phyloP scores from a whole-genome alignment of 2,888 invertebrate species.

The Andrena dorsata region DNA sequence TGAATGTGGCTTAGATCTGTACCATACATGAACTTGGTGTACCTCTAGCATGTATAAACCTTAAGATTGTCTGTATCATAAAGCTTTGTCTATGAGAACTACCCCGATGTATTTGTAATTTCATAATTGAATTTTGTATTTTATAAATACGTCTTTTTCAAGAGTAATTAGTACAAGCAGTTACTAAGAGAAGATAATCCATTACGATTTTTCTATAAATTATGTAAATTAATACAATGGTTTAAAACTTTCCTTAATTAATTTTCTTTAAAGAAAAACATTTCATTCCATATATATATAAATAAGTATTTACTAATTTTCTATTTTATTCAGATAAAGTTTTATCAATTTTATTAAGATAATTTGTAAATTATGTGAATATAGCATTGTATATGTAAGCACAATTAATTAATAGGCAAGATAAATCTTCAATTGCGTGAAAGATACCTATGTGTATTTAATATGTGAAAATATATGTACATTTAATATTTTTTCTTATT shows the following conservation, averaged over 20 bases:
- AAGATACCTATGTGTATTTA: neutral
- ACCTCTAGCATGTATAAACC: slow-evolving; percentile 18
- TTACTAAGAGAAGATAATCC: neutral
- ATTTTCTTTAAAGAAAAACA: neutral
- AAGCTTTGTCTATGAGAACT: neutral
- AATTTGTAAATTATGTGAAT: neutral
- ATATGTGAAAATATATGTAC: neutral
- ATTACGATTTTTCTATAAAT: neutral
- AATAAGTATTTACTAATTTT: slow-evolving; percentile 7
- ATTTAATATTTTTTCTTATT: neutral
- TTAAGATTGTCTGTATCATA: slow-evolving; percentile 11
- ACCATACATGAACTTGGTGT: slow-evolving; percentile 5
- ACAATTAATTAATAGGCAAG: neutral
- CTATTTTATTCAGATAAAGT: neutral
- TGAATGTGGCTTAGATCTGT: slow-evolving; percentile 8
- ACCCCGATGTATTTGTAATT: slow-evolving; percentile 27
- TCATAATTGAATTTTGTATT: slow-evolving; percentile 37
- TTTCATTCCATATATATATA: neutral
- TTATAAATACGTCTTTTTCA: slow-evolving; percentile 17
- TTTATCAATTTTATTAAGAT: neutral
- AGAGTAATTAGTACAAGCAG: neutral
- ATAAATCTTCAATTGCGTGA: neutral
- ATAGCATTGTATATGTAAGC: neutral
- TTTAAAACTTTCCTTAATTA: too few relatives aligned
- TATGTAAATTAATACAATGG: neutral